These are phyloP conservation scores for Synanthedon andrenaeformis DNA, from an alignment of 2,888 invertebrate genomes.

Conservation along the genomic window DNA sequence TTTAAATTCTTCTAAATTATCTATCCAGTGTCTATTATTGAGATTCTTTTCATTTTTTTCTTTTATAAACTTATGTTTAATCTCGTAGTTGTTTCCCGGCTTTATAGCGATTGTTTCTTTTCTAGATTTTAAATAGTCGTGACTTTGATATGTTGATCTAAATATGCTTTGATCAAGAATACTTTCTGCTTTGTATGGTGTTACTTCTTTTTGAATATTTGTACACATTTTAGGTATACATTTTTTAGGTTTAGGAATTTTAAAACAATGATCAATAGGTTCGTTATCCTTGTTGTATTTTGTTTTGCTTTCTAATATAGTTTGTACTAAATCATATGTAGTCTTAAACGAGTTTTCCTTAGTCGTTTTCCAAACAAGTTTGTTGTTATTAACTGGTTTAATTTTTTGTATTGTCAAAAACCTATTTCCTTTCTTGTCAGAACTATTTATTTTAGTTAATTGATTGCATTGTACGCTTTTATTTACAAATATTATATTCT, in stretches of 20 bases:
- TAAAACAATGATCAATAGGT: too few species aligned
- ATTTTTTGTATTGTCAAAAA: conserved; percentile 10
- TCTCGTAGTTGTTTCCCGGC: not conserved
- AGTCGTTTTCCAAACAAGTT: conserved; percentile 1
- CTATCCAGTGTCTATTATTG: conserved; percentile 25
- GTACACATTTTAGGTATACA: not conserved
- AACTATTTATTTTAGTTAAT: conserved; percentile 9
- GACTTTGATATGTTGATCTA: conserved; percentile 33
- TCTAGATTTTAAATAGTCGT: conserved; percentile 15
- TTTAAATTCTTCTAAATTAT: conserved; percentile 18
- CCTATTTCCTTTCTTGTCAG: conserved; percentile 15
- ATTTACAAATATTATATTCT: conserved; percentile 10
- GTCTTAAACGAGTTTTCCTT: conserved; percentile 18
- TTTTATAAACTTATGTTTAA: too few species aligned
- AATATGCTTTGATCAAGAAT: conserved; percentile 2
- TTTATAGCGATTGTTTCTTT: conserved; percentile 3
- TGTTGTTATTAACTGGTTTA: not conserved
- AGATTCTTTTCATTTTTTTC: conserved; percentile 6
- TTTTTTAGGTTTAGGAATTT: not conserved
- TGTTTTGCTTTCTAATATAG: conserved; percentile 24
- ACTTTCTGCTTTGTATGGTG: not conserved
- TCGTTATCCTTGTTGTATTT: not conserved
- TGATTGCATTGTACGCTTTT: conserved; percentile 14
- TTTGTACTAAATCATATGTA: conserved; percentile 40
- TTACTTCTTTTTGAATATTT: conserved; percentile 1